These are phyloP conservation scores for Brachyhypopomus occidentalis DNA, from an alignment of 2,113 vertebrate species.

Conservation along the genomic window DNA sequence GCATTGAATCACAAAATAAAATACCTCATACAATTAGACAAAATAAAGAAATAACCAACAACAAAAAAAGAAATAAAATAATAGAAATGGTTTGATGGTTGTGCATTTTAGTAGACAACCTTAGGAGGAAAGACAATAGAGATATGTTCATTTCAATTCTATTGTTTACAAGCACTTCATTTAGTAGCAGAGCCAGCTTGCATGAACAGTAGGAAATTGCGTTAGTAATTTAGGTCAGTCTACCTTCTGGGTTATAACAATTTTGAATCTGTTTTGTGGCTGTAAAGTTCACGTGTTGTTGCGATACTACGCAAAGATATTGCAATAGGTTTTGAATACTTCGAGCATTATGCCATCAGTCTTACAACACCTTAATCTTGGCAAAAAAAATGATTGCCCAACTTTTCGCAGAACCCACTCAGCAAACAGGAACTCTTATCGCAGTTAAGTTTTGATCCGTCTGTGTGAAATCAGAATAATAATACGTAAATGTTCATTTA, in stretches of 20 bases:
- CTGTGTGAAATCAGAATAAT: slow-evolving; percentile 48
- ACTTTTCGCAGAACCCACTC: slow-evolving; percentile 60
- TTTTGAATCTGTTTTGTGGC: not conserved
- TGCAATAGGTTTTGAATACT: slow-evolving; percentile 35
- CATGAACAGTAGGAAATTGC: not conserved
- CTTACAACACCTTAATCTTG: slow-evolving; percentile 53
- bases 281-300: not conserved
- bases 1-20: not conserved
- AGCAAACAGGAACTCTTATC: slow-evolving; percentile 72
- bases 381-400: slow-evolving; percentile 48
- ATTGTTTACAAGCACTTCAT: not conserved
- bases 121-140: not conserved
- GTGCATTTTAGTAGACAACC: not conserved
- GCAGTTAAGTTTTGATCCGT: slow-evolving; percentile 56
- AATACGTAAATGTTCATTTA: slow-evolving; percentile 1
- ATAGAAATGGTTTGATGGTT: not conserved
- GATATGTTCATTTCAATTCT: too few relatives aligned
- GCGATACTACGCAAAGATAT: slow-evolving; percentile 16
- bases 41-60: not conserved
- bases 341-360: slow-evolving; percentile 13
- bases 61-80: not conserved
- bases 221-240: not conserved
- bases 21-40: not conserved
- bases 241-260: not conserved
- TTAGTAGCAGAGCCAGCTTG: not conserved